Base-by-base conservation (phyloP, 2,888 invertebrate species). In the Oligia latruncula region DNA sequence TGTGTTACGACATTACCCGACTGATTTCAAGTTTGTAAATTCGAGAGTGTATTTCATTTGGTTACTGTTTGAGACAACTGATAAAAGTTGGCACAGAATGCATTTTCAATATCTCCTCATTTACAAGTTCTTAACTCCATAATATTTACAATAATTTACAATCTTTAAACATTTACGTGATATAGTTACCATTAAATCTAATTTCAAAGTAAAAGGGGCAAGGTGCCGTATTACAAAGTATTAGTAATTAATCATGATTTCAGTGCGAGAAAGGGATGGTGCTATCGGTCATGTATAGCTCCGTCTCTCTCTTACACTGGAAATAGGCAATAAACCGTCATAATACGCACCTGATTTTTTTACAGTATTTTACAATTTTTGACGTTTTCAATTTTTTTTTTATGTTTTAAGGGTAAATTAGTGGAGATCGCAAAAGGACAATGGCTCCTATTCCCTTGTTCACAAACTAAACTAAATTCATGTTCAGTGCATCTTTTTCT, bases 101-200 rank as follows among this genome's bases (percentile, higher is more conserved):
- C 76, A 71, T 60, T 29, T 43, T n/a, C 15, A 65, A 70, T 71
- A 73, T 49, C 74, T 73, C 82, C 60, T 62, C 58, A 58, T 77
- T 58, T 68, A 81, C 60, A 88, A 55, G 60, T 81, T 77, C 80
- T 75, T 89, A 81, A 83, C 35, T 81, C 20, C 62, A 71, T 85
- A 77, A 74, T 88, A 89, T 88, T 85, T 87, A 90, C 90, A 87
- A 86, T 80, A 86, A 86, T 88, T 70, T 88, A 88, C 89, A 88
- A 58, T 71, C 15, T 65, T 71, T 71, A 55, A 46, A 58, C n/a
- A 71, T 62, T 72, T 52, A 62, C 11, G 23, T 85, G 62, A 29
- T 35, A 23, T 15, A 77, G n/a, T 49, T 68, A 71, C 13, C 4
- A 17, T 70, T 72, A 72, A 65, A 81, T 17, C 29, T 65, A 64